Conservation (phyloP, 2,888 invertebrate genomes). For the Trachelus tabidus region DNA sequence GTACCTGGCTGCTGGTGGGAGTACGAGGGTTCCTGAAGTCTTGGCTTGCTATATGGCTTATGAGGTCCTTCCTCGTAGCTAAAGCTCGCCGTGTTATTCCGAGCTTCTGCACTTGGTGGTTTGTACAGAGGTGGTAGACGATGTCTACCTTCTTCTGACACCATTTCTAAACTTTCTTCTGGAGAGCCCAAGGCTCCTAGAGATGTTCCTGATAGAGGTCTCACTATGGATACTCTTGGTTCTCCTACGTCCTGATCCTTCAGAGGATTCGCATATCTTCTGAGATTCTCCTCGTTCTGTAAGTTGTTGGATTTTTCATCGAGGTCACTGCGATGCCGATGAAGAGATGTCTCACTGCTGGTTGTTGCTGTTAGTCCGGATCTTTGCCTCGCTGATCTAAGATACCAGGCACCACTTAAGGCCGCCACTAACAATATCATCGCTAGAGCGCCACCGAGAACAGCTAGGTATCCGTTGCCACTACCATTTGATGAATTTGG, state of each 20-base stretch:
- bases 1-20: slow-evolving; percentile 59
- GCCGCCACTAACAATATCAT: slow-evolving; percentile 51
- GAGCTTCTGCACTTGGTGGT: slow-evolving; percentile 85
- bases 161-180: slow-evolving; percentile 75
- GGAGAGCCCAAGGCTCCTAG: slow-evolving; percentile 65
- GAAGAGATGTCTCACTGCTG: slow-evolving; percentile 61
- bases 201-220: slow-evolving; percentile 65
- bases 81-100: slow-evolving; percentile 81
- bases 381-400: slow-evolving; percentile 46
- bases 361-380: slow-evolving; percentile 62
- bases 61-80: slow-evolving; percentile 61
- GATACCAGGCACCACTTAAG: slow-evolving; percentile 58
- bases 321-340: slow-evolving; percentile 73
- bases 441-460: slow-evolving; percentile 55
- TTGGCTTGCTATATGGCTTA: slow-evolving; percentile 62
- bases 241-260: slow-evolving; percentile 72
- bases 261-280: slow-evolving; percentile 84
- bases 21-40: slow-evolving; percentile 58
- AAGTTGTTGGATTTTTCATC: slow-evolving; percentile 90
- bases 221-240: slow-evolving; percentile 69
- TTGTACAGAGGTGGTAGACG: slow-evolving; percentile 76
- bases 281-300: slow-evolving; percentile 90
- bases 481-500: slow-evolving; percentile 37
- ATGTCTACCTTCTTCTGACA: slow-evolving; percentile 70
- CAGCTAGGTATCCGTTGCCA: slow-evolving; percentile 52